Base-by-base conservation (phyloP, 2,113 vertebrate species). In the Nerophis lumbriciformis region DNA sequence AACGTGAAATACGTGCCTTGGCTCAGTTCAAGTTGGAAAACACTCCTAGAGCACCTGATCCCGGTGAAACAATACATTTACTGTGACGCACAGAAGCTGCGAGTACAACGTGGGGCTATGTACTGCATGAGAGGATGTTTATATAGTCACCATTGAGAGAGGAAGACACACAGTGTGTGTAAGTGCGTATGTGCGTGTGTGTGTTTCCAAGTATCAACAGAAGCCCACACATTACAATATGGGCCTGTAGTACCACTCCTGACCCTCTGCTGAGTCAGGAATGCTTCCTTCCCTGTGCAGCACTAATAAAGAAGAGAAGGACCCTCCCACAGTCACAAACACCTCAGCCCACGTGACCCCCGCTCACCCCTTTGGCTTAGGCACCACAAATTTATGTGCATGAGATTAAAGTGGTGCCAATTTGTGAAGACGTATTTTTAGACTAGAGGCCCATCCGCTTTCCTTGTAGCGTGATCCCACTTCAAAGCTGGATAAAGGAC, bases 381-480 rank as follows among this genome's bases (percentile, higher is more conserved):
- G 45, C 47, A 4, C 54, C 55, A 63, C 62, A 60, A 50, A 63
- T 81, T 21, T 52, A 47, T 48, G 4, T 59, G 61, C 38, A n/a
- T 5, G 44, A 77, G 79, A 84, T 83, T 81, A 78, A 68, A 71
- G 64, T 66, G 78, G 83, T 83, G 77, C 75, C 81, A 84, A 89
- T 87, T 82, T 88, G 80, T 6, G 63, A 75, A 50, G 75, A 51
- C n/a, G 65, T 87, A 88, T 87, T 88, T 90, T 75, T 84, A 85
- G 85, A 62, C 36, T 51, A 70, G 69, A 71, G 69, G 65, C 66
- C 68, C 53, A 38, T 71, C 60, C 65, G 21, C 75, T 59, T 59
- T 84, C 73, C 83, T 81, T 81, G 84, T 65, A 85, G 69, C 66
- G 53, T 54, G 83, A 89, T 87, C 87, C 79, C 42, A 79, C 84